phyloP scores from a whole-genome alignment of 2,888 invertebrate genomes.

The Cataglyphis livida region DNA sequence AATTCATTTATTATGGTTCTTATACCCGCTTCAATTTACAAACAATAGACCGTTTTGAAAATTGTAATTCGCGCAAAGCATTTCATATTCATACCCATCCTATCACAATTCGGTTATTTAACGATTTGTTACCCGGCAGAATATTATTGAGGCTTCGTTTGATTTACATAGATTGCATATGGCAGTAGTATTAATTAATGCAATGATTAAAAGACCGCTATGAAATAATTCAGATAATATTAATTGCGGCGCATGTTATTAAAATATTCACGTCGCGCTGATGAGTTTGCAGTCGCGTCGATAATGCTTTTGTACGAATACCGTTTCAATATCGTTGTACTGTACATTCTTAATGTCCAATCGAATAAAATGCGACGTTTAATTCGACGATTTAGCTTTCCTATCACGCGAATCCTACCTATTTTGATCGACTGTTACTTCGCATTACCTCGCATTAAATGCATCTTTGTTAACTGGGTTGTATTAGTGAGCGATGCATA shows the following conservation, averaged over 20 bases:
- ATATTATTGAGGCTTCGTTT: slow-evolving; percentile 56
- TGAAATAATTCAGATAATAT: slow-evolving; percentile 56
- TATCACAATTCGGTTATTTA: slow-evolving; percentile 54
- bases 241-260: slow-evolving; percentile 55
- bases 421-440: slow-evolving; percentile 14
- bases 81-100: slow-evolving; percentile 52
- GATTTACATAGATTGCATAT: slow-evolving; percentile 56
- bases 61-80: slow-evolving; percentile 51
- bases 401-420: slow-evolving; percentile 7
- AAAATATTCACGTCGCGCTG: slow-evolving; percentile 52
- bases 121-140: slow-evolving; percentile 46
- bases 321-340: slow-evolving; percentile 21
- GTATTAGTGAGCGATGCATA: neutral
- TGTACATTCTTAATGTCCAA: slow-evolving; percentile 39
- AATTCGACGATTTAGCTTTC: slow-evolving; percentile 1
- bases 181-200: slow-evolving; percentile 56
- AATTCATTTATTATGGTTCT: slow-evolving; percentile 48
- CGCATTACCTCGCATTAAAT: slow-evolving; percentile 36
- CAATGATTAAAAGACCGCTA: slow-evolving; percentile 55
- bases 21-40: slow-evolving; percentile 34
- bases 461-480: slow-evolving; percentile 35
- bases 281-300: slow-evolving; percentile 40
- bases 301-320: slow-evolving; percentile 49
- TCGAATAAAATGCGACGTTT: slow-evolving; percentile 17
- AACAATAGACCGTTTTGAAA: slow-evolving; percentile 47